Conservation (phyloP, 2,888 invertebrate genomes). For the Orthosia gothica region DNA sequence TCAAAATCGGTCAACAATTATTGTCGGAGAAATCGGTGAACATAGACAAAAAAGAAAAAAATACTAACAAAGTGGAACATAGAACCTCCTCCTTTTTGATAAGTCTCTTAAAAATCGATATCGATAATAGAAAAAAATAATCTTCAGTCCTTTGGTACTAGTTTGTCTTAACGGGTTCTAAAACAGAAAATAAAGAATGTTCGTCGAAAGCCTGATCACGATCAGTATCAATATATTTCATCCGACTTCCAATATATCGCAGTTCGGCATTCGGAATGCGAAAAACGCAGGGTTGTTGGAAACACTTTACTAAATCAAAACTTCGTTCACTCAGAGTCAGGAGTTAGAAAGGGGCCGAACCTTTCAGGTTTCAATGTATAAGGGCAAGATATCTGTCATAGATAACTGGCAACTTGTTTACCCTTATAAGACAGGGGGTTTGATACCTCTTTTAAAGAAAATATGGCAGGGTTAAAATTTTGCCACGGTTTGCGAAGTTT, state of each 20-base stretch:
- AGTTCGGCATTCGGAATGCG: constrained; percentile 18
- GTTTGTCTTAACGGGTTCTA: too few species aligned
- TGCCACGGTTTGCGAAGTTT: not conserved
- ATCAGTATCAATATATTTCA: constrained; percentile 3
- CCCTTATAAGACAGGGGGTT: not conserved
- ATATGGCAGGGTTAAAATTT: not conserved
- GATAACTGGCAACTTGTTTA: constrained; percentile 38
- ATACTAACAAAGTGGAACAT: too few species aligned
- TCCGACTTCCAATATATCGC: constrained; percentile 22
- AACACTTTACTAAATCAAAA: constrained; percentile 46
- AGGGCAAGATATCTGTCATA: constrained; percentile 30
- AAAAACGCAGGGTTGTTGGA: constrained; percentile 20
- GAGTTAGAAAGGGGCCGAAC: constrained; percentile 34
- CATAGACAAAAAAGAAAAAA: too few species aligned
- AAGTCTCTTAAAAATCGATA: too few species aligned
- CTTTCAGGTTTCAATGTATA: constrained; percentile 39
- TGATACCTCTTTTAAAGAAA: not conserved
- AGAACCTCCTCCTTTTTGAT: too few species aligned
- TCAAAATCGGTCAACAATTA: too few species aligned
- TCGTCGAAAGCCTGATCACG: not conserved
- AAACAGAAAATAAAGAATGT: too few species aligned
- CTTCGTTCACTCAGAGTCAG: constrained; percentile 29
- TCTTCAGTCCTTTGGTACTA: too few species aligned
- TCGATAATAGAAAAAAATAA: too few species aligned
- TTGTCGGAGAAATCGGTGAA: too few species aligned